Base-by-base conservation (phyloP, 2,113 vertebrate species). In the Oostethus manadensis region DNA sequence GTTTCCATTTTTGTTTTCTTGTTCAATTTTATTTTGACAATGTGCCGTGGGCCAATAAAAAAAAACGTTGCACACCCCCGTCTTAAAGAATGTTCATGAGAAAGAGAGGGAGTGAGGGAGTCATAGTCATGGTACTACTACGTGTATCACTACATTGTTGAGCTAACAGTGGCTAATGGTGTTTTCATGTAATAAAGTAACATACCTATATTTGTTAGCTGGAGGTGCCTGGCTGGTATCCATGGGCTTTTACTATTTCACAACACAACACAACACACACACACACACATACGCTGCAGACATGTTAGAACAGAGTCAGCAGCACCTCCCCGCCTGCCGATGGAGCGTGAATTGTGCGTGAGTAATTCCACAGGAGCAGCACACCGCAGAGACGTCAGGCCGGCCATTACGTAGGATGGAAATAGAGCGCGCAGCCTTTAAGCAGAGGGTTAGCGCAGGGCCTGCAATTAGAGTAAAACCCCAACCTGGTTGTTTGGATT, bases 221-320 rank as follows among this genome's bases (percentile, higher is more conserved):
- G 2, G 11, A 42, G 13, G 38, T 42, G 38, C 15, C 29, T 13
- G 29, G 29, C 73, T 87, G 74, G 74, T 64, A 61, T 62, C 62
- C 78, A 83, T 85, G 85, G 70, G 72, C 72, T 70, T 68, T 40
- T 11, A 73, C 61, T 33, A 48, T 70, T 73, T 20, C 35, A 23
- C 23, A 42, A n/a, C 40, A 45, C 64, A 51, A 58, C 50, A 65
- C 43, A 59, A 23, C 57, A 51, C 62, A 60, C 68, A 58, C 54
- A 33, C 47, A 51, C 54, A 56, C 21, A 51, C 49, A 66, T 64
- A 58, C 18, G 23, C 66, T 56, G 66, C 71, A 76, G 80, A 78
- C 88, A 74, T 83, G 86, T 88, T 77, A 58, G 68, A 68, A 86
- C 86, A 86, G 73, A 74, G 76, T 77, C 73, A 66, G 77, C 60